Base-by-base conservation (phyloP, 2,113 vertebrate species). In the Holacanthus passer region DNA sequence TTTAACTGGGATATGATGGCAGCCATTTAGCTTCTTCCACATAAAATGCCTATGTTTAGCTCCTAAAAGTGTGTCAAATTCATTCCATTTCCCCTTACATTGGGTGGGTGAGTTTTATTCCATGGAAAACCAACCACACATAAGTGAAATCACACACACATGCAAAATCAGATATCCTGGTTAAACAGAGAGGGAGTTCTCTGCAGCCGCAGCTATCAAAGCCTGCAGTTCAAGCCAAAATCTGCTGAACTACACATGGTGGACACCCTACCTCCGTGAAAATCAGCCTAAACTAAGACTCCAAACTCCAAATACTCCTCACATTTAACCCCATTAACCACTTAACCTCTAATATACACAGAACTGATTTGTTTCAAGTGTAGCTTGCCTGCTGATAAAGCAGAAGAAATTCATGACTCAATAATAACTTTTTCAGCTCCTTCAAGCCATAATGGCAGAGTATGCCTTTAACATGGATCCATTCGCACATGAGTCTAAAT, bases 41-140 rank as follows among this genome's bases (percentile, higher is more conserved):
- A 62, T 41, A 48, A 63, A 63, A 32, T n/a, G 7, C 20, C 55
- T 62, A 74, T 43, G 65, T 75, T 79, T 31, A 73, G 67, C n/a
- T 43, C 56, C n/a, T 22, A 45, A 74, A 81, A 74, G 45, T 85
- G 75, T 77, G 73, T 69, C 37, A 60, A 53, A 10, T 17, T 31
- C 52, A 73, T 82, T 82, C 79, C 75, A 62, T 48, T 39, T 32
- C 43, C 48, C 35, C 45, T 68, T 39, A 73, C 72, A 53, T 24
- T 39, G 48, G 52, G 48, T 73, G 84, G 84, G 67, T 73, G 19
- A 63, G 41, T 41, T 67, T 73, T 20, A 37, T 69, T 55, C 45
- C 35, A 32, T 74, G 48, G 53, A 75, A 78, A 75, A 75, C 31
- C 63, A 43, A 43, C 35, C 29, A 50, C 22, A 60, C 58, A 70